Base-by-base conservation (phyloP, 1,140 invertebrate species). In the Drosophila chauvacae region DNA sequence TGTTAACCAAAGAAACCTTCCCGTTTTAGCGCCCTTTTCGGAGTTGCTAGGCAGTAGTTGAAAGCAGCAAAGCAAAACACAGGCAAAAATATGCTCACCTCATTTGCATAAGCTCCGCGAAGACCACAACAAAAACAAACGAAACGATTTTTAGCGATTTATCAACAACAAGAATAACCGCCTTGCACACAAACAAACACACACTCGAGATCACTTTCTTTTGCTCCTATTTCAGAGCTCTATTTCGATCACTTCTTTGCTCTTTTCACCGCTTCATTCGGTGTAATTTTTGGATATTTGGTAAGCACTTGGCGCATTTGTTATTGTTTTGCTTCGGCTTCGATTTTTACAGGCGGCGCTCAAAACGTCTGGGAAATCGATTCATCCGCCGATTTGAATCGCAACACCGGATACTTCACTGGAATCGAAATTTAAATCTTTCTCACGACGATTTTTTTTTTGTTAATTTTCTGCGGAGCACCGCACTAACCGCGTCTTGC, bases 41-140 rank as follows among this genome's bases (percentile, higher is more conserved):
- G 35, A 72, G 70, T 72, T 72, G 70, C 70, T 72, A 72, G 70
- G 70, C 70, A 72, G 44, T 48, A 3, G 23, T 20, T 41, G 30
- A 23, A 50, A 26, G 13, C 4, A 6, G 41, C 11, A 48, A 48
- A 71, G 45, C 69, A 72, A 72, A 71, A 59, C 53, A 72, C 51
- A 23, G 33, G 51, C n/a, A 59, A 28, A 56, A 59, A 50, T 39
- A 39, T 71, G 62, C 60, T 50, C 75, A 87, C 82, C 84, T 78
- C 84, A 88, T 88, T 88, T 84, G 84, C 84, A 86, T 86, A 86
- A 86, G 83, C 84, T 77, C 75, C 60, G 75, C 50, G 47, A 73
- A 57, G 53, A 70, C 65, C 62, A 71, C 78, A 86, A 71, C 71
- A 82, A 68, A 78, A 63, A 73, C 48, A 59, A 58, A 82, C 35